These are phyloP conservation scores for Melipona bicolor DNA, from an alignment of 2,888 invertebrate genomes.

Conservation along the genomic window DNA sequence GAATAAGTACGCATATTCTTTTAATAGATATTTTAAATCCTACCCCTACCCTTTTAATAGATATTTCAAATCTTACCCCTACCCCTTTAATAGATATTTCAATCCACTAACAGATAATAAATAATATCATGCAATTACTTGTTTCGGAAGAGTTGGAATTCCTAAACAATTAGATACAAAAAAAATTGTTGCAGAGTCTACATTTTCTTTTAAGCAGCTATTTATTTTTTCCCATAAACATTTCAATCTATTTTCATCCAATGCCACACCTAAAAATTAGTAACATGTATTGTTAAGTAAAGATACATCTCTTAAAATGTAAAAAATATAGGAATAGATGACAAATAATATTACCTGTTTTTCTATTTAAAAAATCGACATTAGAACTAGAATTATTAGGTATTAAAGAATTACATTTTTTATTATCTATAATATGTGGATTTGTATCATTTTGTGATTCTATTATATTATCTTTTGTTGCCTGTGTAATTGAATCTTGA, in stretches of 20 bases:
- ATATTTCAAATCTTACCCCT: too few relatives aligned
- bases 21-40: too few relatives aligned
- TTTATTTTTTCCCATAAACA: constrained; percentile 64
- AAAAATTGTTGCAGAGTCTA: constrained; percentile 88
- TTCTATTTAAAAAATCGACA: constrained; percentile 55
- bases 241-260: constrained; percentile 61
- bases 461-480: constrained; percentile 38
- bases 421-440: constrained; percentile 39
- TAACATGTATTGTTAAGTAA: not conserved
- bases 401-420: constrained; percentile 27
- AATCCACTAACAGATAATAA: not conserved
- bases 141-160: constrained; percentile 87
- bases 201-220: constrained; percentile 77
- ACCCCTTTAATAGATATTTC: too few relatives aligned
- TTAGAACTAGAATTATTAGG: constrained; percentile 28
- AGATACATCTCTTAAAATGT: not conserved
- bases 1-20: too few relatives aligned
- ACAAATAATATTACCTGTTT: constrained; percentile 49
- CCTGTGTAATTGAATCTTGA: constrained; percentile 64
- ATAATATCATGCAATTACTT: constrained; percentile 83
- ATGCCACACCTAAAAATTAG: constrained; percentile 37
- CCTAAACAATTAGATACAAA: constrained; percentile 89
- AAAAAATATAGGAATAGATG: not conserved
- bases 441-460: constrained; percentile 40
- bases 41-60: too few relatives aligned